phyloP scores from a whole-genome alignment of 2,797 vertebrate species.

The Threskiornis aethiopicus region DNA sequence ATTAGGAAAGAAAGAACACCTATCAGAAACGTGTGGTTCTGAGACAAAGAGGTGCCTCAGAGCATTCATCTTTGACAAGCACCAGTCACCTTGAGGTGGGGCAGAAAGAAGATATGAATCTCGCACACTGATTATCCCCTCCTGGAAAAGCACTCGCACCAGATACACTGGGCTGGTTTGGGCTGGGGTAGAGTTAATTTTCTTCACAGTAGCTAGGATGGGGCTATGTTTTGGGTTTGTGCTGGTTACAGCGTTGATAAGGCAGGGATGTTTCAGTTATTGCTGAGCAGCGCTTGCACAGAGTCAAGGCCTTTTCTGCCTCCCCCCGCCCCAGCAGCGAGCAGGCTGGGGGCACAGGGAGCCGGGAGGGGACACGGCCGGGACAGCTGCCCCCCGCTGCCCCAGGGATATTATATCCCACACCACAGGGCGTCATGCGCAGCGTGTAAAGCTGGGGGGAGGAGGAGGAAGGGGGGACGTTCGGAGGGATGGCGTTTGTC shows the following conservation, averaged over 20 bases:
- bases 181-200: neutral
- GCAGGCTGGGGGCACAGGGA: neutral
- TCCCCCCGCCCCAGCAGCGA: neutral
- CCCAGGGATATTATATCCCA: neutral
- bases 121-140: neutral
- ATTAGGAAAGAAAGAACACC: neutral
- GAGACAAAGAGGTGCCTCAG: neutral
- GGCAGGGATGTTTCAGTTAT: rapidly evolving
- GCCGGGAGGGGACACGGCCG: neutral
- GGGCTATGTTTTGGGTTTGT: neutral
- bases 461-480: neutral
- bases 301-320: neutral
- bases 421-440: rapidly evolving
- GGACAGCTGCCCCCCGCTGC: too few species aligned
- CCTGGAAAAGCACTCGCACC: neutral
- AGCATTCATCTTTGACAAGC: neutral
- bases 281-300: neutral
- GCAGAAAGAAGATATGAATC: rapidly evolving
- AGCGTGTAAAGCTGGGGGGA: neutral
- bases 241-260: neutral
- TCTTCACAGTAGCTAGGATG: neutral
- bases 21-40: rapidly evolving
- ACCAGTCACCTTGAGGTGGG: neutral
- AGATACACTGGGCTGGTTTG: neutral
- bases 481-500: neutral